Percentiles rank a stretch among this genome's conserved stretches.
These are phyloP conservation scores for Meliscaeva auricollis DNA, from an alignment of 2,888 invertebrate species.

Conservation along the genomic window DNA sequence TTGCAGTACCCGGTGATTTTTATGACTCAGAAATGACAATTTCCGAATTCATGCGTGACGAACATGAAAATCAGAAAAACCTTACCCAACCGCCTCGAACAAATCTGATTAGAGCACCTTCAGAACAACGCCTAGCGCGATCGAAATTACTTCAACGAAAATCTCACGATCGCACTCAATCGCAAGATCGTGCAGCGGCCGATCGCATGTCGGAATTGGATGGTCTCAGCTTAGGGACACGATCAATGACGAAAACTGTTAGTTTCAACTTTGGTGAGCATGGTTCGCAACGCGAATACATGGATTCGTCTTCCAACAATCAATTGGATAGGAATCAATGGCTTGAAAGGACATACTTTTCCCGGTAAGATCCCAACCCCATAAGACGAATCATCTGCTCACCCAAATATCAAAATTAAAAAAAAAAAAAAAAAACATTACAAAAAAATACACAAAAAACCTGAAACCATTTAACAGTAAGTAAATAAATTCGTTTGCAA, in stretches of 20 bases:
- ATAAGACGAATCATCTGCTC: conserved; percentile 72
- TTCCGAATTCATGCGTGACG: conserved; percentile 56
- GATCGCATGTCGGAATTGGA: conserved; percentile 81
- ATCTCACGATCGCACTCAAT: conserved; percentile 82
- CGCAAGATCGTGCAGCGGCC: conserved; percentile 81
- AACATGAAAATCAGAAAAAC: conserved; percentile 53
- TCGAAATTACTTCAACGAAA: conserved; percentile 78
- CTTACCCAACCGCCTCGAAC: conserved; percentile 76
- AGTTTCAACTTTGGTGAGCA: conserved; percentile 84
- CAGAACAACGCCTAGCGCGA: conserved; percentile 80
- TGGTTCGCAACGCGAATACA: conserved; percentile 81
- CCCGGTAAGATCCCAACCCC: conserved; percentile 82
- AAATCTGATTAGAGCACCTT: conserved; percentile 77
- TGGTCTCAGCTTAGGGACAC: conserved; percentile 75
- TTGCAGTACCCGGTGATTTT: conserved; percentile 47
- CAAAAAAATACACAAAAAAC: conserved; percentile 34
- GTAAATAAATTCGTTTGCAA: conserved; percentile 60
- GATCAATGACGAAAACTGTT: conserved; percentile 83
- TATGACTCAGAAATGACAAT: conserved; percentile 54
- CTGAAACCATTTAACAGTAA: conserved; percentile 61
- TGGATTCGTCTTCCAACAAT: conserved; percentile 78
- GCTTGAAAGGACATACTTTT: conserved; percentile 82
- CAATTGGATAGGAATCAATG: conserved; percentile 80
- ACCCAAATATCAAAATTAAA: conserved; percentile 39
- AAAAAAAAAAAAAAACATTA: conserved; percentile 37